Conservation (phyloP, 2,113 vertebrate genomes). For the Aepyceros melampus region DNA sequence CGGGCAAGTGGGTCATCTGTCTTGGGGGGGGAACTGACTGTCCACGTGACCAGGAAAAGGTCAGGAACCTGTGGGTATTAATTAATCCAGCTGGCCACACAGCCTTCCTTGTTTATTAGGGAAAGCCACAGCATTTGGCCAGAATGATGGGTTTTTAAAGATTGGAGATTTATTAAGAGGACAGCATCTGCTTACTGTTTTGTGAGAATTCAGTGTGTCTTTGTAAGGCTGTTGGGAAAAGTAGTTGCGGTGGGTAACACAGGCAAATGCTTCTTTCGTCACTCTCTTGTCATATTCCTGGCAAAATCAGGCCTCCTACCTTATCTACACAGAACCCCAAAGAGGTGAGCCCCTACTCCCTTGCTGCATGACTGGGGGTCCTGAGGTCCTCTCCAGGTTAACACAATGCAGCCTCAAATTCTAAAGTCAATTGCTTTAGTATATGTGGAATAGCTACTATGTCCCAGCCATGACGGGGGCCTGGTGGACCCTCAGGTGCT, state of each 20-base stretch:
- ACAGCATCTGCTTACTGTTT: slow-evolving; percentile 73
- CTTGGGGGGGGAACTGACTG: slow-evolving; percentile 70
- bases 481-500: neutral
- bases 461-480: neutral
- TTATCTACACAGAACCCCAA: neutral
- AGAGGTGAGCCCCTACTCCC: neutral
- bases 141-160: slow-evolving; percentile 78
- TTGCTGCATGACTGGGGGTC: neutral
- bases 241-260: neutral
- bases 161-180: slow-evolving; percentile 71
- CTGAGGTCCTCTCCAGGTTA: neutral
- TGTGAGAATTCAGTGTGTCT: slow-evolving; percentile 22
- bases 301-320: neutral
- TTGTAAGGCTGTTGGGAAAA: neutral
- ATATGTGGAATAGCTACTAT: too few relatives aligned
- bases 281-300: neutral
- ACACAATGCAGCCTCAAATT: neutral
- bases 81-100: slow-evolving; percentile 82
- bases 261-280: neutral
- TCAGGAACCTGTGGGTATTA: slow-evolving; percentile 81
- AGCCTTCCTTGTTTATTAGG: slow-evolving; percentile 76
- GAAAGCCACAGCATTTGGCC: slow-evolving; percentile 70
- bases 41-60: slow-evolving; percentile 77
- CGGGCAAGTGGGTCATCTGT: slow-evolving; percentile 75
- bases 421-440: neutral